phyloP scores from a whole-genome alignment of 2,888 invertebrate genomes.

The Phaedon cochleariae region DNA sequence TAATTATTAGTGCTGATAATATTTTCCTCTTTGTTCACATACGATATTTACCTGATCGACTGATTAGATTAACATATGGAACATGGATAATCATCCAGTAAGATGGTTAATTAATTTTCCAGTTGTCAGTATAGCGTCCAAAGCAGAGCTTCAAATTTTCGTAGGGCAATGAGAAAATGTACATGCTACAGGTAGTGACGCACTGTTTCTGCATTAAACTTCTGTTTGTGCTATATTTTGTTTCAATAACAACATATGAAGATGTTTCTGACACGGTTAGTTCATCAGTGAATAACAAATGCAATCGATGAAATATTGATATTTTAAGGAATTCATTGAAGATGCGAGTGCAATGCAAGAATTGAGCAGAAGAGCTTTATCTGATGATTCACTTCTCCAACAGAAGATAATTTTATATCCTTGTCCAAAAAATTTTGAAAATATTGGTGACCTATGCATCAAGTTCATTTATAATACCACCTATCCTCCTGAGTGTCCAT shows the following conservation, averaged over 20 bases:
- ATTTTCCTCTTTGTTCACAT: background rate
- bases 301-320: background rate
- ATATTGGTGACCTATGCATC: conserved; percentile 33
- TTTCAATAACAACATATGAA: conserved; percentile 16
- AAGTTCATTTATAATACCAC: conserved; percentile 30
- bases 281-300: too few relatives aligned
- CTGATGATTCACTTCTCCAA: background rate
- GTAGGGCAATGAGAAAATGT: conserved; percentile 25
- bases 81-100: conserved; percentile 20
- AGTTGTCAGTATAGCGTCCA: too few relatives aligned
- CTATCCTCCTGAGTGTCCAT: conserved; percentile 46
- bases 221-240: conserved; percentile 17
- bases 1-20: conserved; percentile 5
- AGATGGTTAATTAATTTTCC: conserved; percentile 29
- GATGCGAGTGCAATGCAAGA: background rate
- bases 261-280: conserved; percentile 12
- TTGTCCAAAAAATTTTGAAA: conserved; percentile 36
- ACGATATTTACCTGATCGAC: conserved; percentile 26
- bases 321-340: conserved; percentile 27
- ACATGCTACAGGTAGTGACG: conserved; percentile 5
- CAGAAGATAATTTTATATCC: conserved; percentile 37
- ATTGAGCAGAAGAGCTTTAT: background rate
- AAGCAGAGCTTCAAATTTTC: background rate
- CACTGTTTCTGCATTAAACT: conserved; percentile 25
- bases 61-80: conserved; percentile 39